A percentile compares a stretch with the other conserved stretches of the same genome.
These are phyloP conservation scores for Pollenia angustigena DNA, from an alignment of 2,888 invertebrate genomes.

Conservation along the genomic window DNA sequence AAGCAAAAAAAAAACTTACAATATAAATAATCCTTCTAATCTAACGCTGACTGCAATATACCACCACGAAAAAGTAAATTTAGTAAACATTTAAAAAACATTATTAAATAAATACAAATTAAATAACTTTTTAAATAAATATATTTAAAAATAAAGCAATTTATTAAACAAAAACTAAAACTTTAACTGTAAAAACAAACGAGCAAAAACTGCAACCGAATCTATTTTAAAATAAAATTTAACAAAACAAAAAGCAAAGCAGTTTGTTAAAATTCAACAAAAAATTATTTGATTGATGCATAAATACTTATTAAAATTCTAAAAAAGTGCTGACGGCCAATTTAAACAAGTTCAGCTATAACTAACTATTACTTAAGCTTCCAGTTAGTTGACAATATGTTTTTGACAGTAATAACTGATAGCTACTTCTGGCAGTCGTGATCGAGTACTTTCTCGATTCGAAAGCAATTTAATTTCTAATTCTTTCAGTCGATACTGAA, in stretches of 20 bases:
- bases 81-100: slow-evolving; percentile 68
- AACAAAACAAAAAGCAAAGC: slow-evolving; percentile 30
- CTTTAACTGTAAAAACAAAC: slow-evolving; percentile 48
- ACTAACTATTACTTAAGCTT: too few relatives aligned
- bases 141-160: slow-evolving; percentile 24
- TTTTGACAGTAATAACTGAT: too few relatives aligned
- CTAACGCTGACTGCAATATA: slow-evolving; percentile 83
- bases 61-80: slow-evolving; percentile 78
- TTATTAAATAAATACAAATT: slow-evolving; percentile 48
- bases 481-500: too few relatives aligned
- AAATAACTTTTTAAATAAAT: slow-evolving; percentile 41
- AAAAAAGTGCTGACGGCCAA: too few relatives aligned
- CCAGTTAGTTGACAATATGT: too few relatives aligned
- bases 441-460: too few relatives aligned
- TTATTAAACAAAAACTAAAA: slow-evolving; percentile 54
- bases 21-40: slow-evolving; percentile 76
- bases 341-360: too few relatives aligned
- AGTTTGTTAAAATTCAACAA: background rate
- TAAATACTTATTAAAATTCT: too few relatives aligned
- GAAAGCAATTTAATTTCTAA: too few relatives aligned
- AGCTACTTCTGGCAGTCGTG: too few relatives aligned
- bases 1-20: slow-evolving; percentile 36
- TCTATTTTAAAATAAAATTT: slow-evolving; percentile 60
- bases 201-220: slow-evolving; percentile 65
- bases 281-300: too few relatives aligned